Conservation (phyloP, 2,113 vertebrate species). For the Pomatorhinus ruficollis region DNA sequence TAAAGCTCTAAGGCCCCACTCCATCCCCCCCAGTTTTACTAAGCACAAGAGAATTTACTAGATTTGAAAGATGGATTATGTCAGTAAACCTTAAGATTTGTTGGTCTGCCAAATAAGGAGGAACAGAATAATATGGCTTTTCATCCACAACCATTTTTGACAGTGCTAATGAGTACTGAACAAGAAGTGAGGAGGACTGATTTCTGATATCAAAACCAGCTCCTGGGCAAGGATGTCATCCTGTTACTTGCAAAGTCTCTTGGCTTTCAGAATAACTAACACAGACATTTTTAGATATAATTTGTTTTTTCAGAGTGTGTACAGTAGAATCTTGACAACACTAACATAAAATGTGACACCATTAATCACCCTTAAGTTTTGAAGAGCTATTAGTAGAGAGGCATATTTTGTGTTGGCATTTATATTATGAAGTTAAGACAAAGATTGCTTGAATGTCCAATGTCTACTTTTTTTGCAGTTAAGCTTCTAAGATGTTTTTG, state of each 20-base stretch:
- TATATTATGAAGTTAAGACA: background rate
- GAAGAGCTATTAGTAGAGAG: background rate
- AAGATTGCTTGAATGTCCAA: background rate
- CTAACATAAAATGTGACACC: background rate
- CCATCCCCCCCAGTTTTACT: background rate
- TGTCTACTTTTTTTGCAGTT: background rate
- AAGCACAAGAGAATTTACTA: background rate
- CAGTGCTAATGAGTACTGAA: background rate
- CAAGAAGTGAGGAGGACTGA: background rate
- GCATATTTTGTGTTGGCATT: background rate
- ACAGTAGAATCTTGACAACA: background rate
- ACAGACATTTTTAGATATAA: fast-evolving
- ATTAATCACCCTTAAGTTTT: background rate
- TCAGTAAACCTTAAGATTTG: background rate
- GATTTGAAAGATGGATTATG: background rate
- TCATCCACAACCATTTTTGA: background rate
- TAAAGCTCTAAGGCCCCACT: background rate
- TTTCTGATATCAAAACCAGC: background rate
- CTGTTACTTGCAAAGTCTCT: background rate
- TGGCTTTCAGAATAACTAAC: background rate
- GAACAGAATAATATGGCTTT: background rate
- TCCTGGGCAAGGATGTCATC: background rate
- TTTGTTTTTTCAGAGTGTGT: background rate
- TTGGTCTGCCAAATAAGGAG: background rate
- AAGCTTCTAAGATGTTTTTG: background rate